Percentiles rank a stretch among this genome's conserved stretches.
Conservation (phyloP, 2,888 invertebrate genomes). For the Diarsia dahlii region DNA sequence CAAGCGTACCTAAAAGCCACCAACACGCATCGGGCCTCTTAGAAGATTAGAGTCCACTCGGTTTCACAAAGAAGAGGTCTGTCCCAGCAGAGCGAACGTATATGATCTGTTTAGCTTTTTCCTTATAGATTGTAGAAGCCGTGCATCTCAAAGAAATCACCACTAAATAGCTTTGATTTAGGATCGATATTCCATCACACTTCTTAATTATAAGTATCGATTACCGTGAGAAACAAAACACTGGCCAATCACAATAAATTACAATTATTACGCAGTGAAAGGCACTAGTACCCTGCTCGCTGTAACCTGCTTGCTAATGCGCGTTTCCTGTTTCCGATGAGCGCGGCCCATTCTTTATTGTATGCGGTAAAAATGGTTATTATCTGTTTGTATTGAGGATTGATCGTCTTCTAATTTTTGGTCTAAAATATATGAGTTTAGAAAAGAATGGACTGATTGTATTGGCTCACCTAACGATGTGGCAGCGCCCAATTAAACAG, state of each 20-base stretch:
- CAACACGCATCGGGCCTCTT: neutral
- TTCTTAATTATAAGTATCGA: slow-evolving; percentile 43
- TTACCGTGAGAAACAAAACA: slow-evolving; percentile 63
- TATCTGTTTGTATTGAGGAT: slow-evolving; percentile 26
- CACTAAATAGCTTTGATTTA: slow-evolving; percentile 12
- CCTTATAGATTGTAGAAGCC: neutral
- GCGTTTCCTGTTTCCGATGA: slow-evolving; percentile 58
- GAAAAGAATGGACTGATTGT: neutral
- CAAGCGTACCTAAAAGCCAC: neutral
- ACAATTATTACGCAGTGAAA: slow-evolving; percentile 58
- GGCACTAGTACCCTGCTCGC: slow-evolving; percentile 40
- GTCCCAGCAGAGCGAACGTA: too few relatives aligned
- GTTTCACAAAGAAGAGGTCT: neutral
- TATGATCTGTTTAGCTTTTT: neutral
- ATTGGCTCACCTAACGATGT: neutral
- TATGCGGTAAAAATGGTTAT: slow-evolving; percentile 53
- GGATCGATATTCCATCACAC: slow-evolving; percentile 34
- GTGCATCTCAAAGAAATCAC: neutral
- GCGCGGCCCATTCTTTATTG: slow-evolving; percentile 36
- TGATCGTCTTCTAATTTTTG: slow-evolving; percentile 23
- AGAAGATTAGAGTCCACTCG: neutral
- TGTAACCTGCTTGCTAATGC: slow-evolving; percentile 41
- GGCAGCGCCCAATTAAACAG: too few relatives aligned
- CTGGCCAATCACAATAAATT: slow-evolving; percentile 63
- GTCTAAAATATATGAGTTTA: neutral